These are phyloP conservation scores for Sitta europaea DNA, from an alignment of 2,113 vertebrate genomes.

Conservation along the genomic window DNA sequence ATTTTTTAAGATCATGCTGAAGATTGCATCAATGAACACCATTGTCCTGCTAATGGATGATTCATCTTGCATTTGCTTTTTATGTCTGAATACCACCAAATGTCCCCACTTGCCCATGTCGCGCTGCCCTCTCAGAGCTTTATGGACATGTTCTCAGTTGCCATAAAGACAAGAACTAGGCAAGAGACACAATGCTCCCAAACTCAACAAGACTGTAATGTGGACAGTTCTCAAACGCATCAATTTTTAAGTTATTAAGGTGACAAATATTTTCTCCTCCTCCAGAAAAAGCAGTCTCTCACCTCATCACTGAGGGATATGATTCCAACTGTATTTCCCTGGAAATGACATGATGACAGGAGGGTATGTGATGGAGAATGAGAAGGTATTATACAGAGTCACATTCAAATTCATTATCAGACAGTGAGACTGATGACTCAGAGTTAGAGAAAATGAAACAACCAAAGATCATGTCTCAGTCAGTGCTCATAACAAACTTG, in stretches of 20 bases:
- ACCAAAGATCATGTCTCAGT: slow-evolving; percentile 14
- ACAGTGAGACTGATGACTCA: slow-evolving; percentile 48
- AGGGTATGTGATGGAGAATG: neutral
- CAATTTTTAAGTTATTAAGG: slow-evolving; percentile 10
- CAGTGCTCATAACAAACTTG: slow-evolving; percentile 32
- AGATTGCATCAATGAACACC: neutral
- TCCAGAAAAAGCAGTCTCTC: neutral
- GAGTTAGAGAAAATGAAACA: slow-evolving; percentile 5
- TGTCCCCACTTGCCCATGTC: neutral
- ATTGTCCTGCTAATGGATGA: neutral
- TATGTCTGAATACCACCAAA: neutral
- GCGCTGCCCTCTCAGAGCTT: neutral
- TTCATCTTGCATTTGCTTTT: neutral
- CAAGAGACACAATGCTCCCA: neutral
- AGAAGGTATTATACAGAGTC: slow-evolving; percentile 7
- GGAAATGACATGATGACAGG: slow-evolving; percentile 25
- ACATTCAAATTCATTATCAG: slow-evolving; percentile 43
- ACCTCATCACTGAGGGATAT: neutral
- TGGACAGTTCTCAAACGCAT: neutral
- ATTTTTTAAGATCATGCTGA: neutral
- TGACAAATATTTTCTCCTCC: neutral
- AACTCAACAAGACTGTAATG: neutral
- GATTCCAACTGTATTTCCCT: neutral
- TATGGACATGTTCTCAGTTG: neutral
- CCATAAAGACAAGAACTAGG: neutral